Conservation (phyloP, 2,113 vertebrate species). For the Canis aureus region DNA sequence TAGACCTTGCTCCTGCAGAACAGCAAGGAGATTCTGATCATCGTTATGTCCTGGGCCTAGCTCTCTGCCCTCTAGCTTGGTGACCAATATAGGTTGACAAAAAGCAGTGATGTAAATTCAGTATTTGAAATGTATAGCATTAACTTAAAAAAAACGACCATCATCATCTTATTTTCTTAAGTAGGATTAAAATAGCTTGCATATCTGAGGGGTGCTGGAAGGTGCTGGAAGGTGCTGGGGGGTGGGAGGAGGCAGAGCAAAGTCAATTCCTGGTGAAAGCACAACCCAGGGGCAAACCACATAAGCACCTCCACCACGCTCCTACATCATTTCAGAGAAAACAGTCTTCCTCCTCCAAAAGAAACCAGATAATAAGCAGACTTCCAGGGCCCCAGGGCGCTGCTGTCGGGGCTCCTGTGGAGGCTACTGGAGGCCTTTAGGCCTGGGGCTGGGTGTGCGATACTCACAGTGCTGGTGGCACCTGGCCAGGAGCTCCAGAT, state of each 20-base stretch:
- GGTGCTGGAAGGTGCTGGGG: background rate
- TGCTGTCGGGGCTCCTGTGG: accelerated
- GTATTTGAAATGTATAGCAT: background rate
- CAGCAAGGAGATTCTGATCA: too few relatives aligned
- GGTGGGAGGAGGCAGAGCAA: background rate
- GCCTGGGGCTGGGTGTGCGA: accelerated
- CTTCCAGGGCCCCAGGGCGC: too few relatives aligned
- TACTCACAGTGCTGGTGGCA: constrained; percentile 92
- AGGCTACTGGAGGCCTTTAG: accelerated
- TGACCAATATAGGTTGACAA: too few relatives aligned
- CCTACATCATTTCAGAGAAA: background rate
- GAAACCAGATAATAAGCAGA: background rate
- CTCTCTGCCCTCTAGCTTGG: background rate
- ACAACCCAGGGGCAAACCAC: background rate
- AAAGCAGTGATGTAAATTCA: background rate
- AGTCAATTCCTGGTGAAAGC: background rate
- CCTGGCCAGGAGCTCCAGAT: constrained; percentile 90
- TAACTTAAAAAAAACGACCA: background rate
- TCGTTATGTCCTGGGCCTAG: accelerated
- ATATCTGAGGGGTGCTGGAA: background rate
- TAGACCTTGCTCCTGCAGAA: background rate
- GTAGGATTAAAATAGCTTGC: background rate
- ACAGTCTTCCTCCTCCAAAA: background rate
- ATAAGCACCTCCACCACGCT: background rate
- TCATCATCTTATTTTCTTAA: background rate